Percentiles rank a stretch among this genome's conserved stretches.
Conservation (phyloP, 2,888 invertebrate species). For the Notocelia uddmanniana region DNA sequence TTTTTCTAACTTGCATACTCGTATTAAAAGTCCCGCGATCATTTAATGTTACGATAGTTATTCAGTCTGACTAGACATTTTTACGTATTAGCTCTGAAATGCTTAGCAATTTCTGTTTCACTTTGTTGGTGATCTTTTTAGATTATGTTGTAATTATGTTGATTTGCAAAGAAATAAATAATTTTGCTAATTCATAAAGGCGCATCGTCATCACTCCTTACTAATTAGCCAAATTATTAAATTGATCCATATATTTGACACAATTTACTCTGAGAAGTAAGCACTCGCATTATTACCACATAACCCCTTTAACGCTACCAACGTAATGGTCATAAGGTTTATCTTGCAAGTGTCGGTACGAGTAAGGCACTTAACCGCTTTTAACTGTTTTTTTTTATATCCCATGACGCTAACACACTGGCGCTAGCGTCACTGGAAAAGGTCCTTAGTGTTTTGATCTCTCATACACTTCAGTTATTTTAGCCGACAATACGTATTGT, state of each 20-base stretch:
- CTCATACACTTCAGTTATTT: neutral
- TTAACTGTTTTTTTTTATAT: constrained; percentile 24
- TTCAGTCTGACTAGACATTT: too few species aligned
- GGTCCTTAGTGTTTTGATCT: neutral
- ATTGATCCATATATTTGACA: neutral
- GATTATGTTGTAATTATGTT: too few species aligned
- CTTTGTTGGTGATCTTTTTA: neutral
- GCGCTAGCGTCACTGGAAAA: neutral
- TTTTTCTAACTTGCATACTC: too few species aligned
- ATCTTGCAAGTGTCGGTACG: constrained; percentile 26
- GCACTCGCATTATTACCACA: neutral
- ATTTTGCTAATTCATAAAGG: too few species aligned
- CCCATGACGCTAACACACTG: constrained; percentile 18
- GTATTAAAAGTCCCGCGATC: neutral
- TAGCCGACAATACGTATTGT: neutral
- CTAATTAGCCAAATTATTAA: neutral
- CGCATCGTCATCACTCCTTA: neutral
- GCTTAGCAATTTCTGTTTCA: neutral
- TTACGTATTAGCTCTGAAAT: too few species aligned
- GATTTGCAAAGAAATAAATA: too few species aligned
- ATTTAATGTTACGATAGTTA: neutral
- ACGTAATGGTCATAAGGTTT: constrained; percentile 17
- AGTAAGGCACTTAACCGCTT: constrained; percentile 6
- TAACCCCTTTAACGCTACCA: neutral
- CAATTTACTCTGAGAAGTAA: neutral